Conservation (phyloP, 2,113 vertebrate species). For the Coryphaenoides rupestris region DNA sequence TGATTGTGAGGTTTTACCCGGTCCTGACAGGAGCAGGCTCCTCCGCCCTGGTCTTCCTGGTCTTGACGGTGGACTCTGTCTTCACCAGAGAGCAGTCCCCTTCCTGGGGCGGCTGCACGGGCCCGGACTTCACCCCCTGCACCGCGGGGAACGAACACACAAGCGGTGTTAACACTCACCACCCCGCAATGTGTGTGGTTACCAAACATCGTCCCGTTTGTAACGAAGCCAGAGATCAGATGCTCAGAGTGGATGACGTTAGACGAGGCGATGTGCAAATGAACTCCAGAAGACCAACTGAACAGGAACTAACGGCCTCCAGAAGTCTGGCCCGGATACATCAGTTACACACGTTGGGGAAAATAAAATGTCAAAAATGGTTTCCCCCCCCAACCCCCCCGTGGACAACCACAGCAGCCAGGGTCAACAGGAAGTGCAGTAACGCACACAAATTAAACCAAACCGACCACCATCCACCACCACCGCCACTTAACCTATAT, state of each 20-base stretch:
- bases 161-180: background rate
- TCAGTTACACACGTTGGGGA: too few relatives aligned
- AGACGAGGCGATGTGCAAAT: too few relatives aligned
- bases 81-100: constrained; percentile 63
- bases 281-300: too few relatives aligned
- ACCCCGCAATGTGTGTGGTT: background rate
- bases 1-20: constrained; percentile 45
- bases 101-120: constrained; percentile 40
- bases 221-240: too few relatives aligned
- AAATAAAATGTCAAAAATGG: too few relatives aligned
- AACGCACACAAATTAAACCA: background rate
- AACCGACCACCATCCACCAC: constrained; percentile 15
- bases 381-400: too few relatives aligned
- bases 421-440: too few relatives aligned
- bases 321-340: too few relatives aligned
- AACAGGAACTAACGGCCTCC: too few relatives aligned
- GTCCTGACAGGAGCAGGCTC: constrained; percentile 36
- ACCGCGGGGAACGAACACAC: constrained; percentile 25
- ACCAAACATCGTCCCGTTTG: too few relatives aligned
- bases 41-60: constrained; percentile 59
- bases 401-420: too few relatives aligned
- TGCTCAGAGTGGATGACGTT: too few relatives aligned
- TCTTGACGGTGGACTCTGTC: constrained; percentile 62
- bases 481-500: constrained; percentile 37
- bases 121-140: constrained; percentile 61